Evolutionary conservation across 2,797 vertebrate species (phyloP).

Genomic region (Eurystomus glaucurus): DNA sequence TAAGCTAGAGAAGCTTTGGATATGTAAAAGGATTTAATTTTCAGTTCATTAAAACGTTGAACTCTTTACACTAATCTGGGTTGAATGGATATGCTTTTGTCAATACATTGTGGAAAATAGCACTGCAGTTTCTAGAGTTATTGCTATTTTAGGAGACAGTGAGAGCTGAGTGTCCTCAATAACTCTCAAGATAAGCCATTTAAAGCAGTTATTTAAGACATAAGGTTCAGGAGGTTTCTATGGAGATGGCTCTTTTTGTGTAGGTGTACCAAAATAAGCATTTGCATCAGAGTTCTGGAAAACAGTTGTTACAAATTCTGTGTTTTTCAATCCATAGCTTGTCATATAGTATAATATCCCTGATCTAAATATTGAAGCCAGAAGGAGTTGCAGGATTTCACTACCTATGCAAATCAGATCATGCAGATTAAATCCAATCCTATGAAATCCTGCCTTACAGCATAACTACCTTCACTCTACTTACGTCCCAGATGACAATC

Average conservation of each 20-base stretch:
- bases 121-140: conserved; percentile 29
- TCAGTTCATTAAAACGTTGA: conserved; percentile 11
- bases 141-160: conserved; percentile 30
- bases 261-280: conserved; percentile 49
- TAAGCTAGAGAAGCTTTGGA: neutral
- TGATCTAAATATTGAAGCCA: conserved; percentile 22
- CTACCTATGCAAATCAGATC: conserved; percentile 48
- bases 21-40: conserved; percentile 9
- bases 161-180: conserved; percentile 31
- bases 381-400: conserved; percentile 18
- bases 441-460: neutral
- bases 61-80: neutral
- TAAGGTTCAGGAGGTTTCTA: conserved; percentile 60
- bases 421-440: conserved; percentile 16
- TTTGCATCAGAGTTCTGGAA: conserved; percentile 49
- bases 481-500: neutral
- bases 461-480: neutral
- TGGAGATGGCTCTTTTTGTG: conserved; percentile 46
- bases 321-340: neutral
- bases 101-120: conserved; percentile 30
- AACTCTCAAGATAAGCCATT: conserved; percentile 51
- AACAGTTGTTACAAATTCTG: neutral
- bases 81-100: neutral
- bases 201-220: conserved; percentile 65
- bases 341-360: neutral